Evolutionary conservation across 2,113 vertebrate species (phyloP).

Genomic region (Pomatostomus ruficeps): DNA sequence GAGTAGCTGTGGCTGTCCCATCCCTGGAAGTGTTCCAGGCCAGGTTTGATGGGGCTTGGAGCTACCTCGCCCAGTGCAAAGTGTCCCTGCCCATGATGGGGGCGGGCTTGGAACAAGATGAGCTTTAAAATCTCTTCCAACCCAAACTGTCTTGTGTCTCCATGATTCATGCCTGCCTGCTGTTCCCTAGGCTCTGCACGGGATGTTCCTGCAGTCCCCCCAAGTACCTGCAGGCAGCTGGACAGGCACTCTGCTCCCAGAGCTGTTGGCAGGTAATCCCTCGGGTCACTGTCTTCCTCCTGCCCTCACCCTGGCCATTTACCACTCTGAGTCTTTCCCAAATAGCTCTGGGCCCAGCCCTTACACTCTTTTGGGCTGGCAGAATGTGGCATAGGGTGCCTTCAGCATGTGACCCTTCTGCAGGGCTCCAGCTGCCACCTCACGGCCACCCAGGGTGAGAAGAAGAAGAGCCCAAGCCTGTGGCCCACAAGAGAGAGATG

Average conservation of each 20-base stretch:
- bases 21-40: not conserved
- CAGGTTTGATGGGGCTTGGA: not conserved
- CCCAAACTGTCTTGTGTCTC: not conserved
- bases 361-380: not conserved
- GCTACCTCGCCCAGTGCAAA: not conserved
- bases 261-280: not conserved
- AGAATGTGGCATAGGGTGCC: not conserved
- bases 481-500: fast-evolving
- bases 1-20: not conserved
- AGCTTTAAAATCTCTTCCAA: not conserved
- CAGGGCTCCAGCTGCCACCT: not conserved
- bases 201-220: not conserved
- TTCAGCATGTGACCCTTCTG: not conserved
- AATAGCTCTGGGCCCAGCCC: not conserved
- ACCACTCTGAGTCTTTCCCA: not conserved
- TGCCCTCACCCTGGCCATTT: not conserved
- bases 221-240: not conserved
- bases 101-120: not conserved
- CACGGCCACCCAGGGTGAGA: not conserved
- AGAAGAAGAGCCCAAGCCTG: not conserved
- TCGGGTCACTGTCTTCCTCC: fast-evolving
- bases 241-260: not conserved
- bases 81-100: not conserved
- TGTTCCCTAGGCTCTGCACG: not conserved
- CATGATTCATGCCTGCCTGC: not conserved